Evolutionary conservation across 2,113 vertebrate species (phyloP).

Genomic region (Chionodraco myersi): DNA sequence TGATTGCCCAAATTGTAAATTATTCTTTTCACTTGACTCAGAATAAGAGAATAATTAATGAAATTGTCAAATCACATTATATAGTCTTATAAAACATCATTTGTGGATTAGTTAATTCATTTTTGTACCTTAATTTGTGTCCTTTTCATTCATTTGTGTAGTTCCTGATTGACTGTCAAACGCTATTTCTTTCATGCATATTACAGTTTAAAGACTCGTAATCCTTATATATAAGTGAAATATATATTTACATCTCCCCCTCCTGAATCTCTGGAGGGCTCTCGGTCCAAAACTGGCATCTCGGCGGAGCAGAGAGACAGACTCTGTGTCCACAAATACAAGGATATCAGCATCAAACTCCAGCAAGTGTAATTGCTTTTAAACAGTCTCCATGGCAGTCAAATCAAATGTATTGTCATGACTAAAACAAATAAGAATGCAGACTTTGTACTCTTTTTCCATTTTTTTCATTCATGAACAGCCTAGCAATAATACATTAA

Average conservation of each 20-base stretch:
- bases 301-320: constrained; percentile 35
- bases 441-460: background rate
- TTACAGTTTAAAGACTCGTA: background rate
- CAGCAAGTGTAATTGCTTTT: background rate
- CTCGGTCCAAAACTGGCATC: constrained; percentile 80
- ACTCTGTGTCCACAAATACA: constrained; percentile 36
- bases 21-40: background rate
- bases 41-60: background rate
- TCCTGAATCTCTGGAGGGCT: constrained; percentile 65
- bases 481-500: background rate
- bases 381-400: no score
- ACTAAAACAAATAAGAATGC: background rate
- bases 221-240: background rate
- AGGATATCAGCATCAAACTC: background rate
- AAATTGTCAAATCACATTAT: background rate
- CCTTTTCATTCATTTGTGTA: background rate
- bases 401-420: background rate
- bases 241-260: constrained; percentile 76
- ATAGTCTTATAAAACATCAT: background rate
- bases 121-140: background rate
- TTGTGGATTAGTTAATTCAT: background rate
- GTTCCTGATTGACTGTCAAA: background rate
- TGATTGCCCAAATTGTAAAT: background rate
- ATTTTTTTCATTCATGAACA: no score
- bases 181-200: background rate